Percentiles rank a stretch among this genome's conserved stretches.
Conservation (phyloP, 2,888 invertebrate genomes). For the Patella depressa region DNA sequence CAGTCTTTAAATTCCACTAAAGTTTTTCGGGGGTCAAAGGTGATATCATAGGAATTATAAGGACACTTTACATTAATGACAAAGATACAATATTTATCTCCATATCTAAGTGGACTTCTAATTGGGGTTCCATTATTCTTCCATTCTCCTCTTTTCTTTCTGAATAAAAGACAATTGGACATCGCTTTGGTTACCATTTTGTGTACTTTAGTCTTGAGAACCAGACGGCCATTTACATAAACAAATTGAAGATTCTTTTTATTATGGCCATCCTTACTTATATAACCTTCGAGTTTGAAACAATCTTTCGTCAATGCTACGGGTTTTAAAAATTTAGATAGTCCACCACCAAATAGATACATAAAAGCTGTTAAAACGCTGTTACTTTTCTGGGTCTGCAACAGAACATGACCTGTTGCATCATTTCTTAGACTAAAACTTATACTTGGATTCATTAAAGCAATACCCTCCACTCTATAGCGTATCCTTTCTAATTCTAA, state of each 20-base stretch:
- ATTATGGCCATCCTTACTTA: slow-evolving; percentile 74
- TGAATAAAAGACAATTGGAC: slow-evolving; percentile 68
- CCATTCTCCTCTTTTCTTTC: slow-evolving; percentile 39
- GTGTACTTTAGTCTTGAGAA: slow-evolving; percentile 75
- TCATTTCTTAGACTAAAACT: slow-evolving; percentile 82
- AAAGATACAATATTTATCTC: slow-evolving; percentile 72
- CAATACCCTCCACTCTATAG: slow-evolving; percentile 76
- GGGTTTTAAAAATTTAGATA: slow-evolving; percentile 68
- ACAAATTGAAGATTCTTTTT: slow-evolving; percentile 76
- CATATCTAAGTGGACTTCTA: slow-evolving; percentile 55
- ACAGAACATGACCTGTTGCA: slow-evolving; percentile 75
- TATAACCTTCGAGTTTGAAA: slow-evolving; percentile 76
- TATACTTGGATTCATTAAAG: slow-evolving; percentile 77
- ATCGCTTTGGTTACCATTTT: slow-evolving; percentile 53
- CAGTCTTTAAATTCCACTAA: slow-evolving; percentile 76
- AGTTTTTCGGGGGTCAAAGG: slow-evolving; percentile 74
- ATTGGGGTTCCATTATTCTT: slow-evolving; percentile 7
- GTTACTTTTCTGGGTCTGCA: slow-evolving; percentile 76
- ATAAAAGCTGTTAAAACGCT: slow-evolving; percentile 75
- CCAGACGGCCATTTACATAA: slow-evolving; percentile 78
- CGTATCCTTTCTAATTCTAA: slow-evolving; percentile 78
- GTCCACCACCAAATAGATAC: slow-evolving; percentile 72
- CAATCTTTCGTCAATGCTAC: slow-evolving; percentile 71
- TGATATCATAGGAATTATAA: slow-evolving; percentile 73
- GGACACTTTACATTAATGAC: slow-evolving; percentile 76